These are phyloP conservation scores for Scalopus aquaticus DNA, from an alignment of 2,113 vertebrate genomes.

Conservation along the genomic window DNA sequence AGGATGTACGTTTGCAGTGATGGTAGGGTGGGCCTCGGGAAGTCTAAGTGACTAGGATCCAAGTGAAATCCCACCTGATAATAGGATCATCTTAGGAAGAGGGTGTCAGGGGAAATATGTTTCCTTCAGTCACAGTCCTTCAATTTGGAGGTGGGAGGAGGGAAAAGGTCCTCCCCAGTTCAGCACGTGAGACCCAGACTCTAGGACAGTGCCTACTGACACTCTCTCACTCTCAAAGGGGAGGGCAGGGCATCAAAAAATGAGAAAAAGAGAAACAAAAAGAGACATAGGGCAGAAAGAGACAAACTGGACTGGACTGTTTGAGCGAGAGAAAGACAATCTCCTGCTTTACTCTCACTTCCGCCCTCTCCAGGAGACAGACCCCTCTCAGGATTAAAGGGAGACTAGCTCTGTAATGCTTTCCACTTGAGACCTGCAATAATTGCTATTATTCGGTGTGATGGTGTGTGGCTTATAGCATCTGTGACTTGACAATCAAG, in stretches of 20 bases:
- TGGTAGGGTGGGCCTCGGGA: neutral
- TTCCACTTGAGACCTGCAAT: conserved; percentile 20
- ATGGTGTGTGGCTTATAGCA: conserved; percentile 51
- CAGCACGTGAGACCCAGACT: neutral
- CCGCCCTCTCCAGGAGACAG: neutral
- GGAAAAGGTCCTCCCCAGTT: neutral
- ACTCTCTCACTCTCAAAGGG: neutral
- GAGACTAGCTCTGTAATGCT: neutral
- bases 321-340: neutral
- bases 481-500: conserved; percentile 73
- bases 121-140: neutral
- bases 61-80: neutral
- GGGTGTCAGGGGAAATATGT: neutral
- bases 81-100: neutral
- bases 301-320: neutral
- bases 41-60: neutral
- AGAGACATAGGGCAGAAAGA: neutral
- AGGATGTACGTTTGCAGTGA: neutral
- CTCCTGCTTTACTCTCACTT: neutral
- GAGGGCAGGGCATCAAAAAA: neutral
- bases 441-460: conserved; percentile 56
- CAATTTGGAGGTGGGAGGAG: neutral
- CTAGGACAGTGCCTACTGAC: neutral
- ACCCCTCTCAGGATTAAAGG: neutral
- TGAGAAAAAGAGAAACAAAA: neutral